Evolutionary conservation across 2,797 vertebrate genomes (phyloP).

Genomic region (Aeoliscus strigatus): DNA sequence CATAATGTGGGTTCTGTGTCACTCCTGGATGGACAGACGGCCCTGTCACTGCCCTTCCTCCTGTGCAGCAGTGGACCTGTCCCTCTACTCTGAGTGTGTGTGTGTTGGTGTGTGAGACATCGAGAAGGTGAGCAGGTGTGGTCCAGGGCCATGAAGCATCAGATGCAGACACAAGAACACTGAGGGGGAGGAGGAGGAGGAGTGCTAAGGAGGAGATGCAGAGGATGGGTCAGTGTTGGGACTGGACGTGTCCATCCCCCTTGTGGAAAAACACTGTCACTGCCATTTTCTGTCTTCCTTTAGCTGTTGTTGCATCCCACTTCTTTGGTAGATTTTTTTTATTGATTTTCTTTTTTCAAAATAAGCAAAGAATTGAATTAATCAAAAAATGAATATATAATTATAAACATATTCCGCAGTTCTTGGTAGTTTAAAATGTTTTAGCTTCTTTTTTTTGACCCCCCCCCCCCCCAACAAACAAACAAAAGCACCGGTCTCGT

Average conservation of each 20-base stretch:
- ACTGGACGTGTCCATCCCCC: conserved; percentile 42
- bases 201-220: conserved; percentile 19
- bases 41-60: conserved; percentile 11
- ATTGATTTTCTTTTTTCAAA: no score
- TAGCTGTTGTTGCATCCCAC: conserved; percentile 31
- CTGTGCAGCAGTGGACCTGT: conserved; percentile 40
- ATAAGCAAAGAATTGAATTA: conserved; percentile 36
- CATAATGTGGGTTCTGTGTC: conserved; percentile 45
- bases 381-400: conserved; percentile 33
- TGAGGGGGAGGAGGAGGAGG: conserved; percentile 33
- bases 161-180: conserved; percentile 50
- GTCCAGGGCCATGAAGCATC: conserved; percentile 36
- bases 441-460: conserved; percentile 4
- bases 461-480: conserved; percentile 24
- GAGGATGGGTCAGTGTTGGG: conserved; percentile 24
- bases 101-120: conserved; percentile 12
- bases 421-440: conserved; percentile 26
- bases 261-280: conserved; percentile 53
- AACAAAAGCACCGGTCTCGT: conserved; percentile 61
- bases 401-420: conserved; percentile 27
- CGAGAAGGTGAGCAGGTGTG: conserved; percentile 51
- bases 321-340: conserved; percentile 61
- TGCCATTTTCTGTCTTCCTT: conserved; percentile 35
- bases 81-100: conserved; percentile 14
- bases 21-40: conserved; percentile 25